Base-by-base conservation (phyloP, 2,797 vertebrate species). In the Fratercula arctica region DNA sequence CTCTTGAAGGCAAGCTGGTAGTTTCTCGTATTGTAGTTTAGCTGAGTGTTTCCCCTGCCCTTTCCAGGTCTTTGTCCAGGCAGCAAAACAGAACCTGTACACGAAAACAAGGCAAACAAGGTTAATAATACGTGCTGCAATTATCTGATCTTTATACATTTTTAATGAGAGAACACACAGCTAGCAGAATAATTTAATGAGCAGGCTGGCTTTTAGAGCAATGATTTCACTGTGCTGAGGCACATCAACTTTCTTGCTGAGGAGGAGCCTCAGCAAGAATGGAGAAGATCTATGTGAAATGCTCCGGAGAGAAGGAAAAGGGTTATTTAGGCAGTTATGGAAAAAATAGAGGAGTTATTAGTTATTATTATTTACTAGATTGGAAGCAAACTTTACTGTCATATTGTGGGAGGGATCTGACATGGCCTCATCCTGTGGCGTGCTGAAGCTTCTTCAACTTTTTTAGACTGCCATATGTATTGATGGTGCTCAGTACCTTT, bases 71-170 rank as follows among this genome's bases (percentile, higher is more conserved):
- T 97, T 97, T 97, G 93, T 98, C 85, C 97, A 33, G 6, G 81
- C 93, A 95, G 91, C 95, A 93, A 95, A 98, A 95, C 93, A 91
- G 88, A 96, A 97, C 79, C 91, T 96, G 94, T 97, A 91, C 77
- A 74, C 31, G 90, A 96, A 96, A 97, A 95, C 74, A 97, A 76
- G 97, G 97, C 97, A 97, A 97, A 97, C 95, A 96, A 93, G 95
- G 96, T 97, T 98, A 96, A 96, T 97, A 98, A 96, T 96, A 97
- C 3, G 97, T 97, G 97, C 97, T 97, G 98, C 97, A 98, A 98
- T 98, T 98, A 98, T 98, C 96, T 97, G 98, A 97, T 98, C 97
- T 97, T 98, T 96, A 97, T 98, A 95, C 97, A 98, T 98, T 98
- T 98, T 98, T 98, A 98, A 98, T 98, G 97, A 98, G 97, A 98